Conservation (phyloP, 2,888 invertebrate genomes). For the Amorpha juglandis region DNA sequence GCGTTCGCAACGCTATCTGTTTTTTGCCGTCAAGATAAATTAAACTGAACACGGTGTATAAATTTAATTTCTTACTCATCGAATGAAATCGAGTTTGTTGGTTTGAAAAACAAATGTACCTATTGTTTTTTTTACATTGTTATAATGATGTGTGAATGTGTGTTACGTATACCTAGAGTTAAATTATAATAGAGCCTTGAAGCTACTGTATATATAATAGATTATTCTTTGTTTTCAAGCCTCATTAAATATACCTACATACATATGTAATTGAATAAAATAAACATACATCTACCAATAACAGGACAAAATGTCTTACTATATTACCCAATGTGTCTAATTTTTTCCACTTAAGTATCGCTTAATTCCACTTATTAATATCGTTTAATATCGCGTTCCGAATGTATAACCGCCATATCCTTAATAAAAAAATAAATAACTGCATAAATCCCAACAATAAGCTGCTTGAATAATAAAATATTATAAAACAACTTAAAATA, state of each 20-base stretch:
- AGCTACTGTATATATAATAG: not conserved
- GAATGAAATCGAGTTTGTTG: not conserved
- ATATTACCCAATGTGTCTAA: not conserved
- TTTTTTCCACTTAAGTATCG: not conserved
- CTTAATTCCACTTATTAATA: conserved; percentile 12
- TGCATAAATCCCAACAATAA: not conserved
- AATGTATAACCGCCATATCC: not conserved
- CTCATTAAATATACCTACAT: conserved; percentile 9
- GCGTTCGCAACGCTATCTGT: conserved; percentile 49
- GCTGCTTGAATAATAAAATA: not conserved
- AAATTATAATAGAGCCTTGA: not conserved
- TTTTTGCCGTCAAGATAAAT: conserved; percentile 45
- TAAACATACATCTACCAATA: conserved; percentile 15
- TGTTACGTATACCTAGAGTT: too few species aligned
- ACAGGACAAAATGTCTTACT: not conserved
- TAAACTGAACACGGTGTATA: conserved; percentile 45
- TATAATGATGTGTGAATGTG: too few species aligned
- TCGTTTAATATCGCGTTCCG: conserved; percentile 3
- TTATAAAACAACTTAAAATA: not conserved
- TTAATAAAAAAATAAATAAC: not conserved
- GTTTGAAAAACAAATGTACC: not conserved
- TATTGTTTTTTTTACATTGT: not conserved
- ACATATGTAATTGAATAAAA: not conserved
- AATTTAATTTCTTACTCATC: conserved; percentile 17
- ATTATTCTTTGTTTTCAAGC: not conserved